Evolutionary conservation across 2,113 vertebrate genomes (phyloP).

Genomic region (Sylvietta virens): DNA sequence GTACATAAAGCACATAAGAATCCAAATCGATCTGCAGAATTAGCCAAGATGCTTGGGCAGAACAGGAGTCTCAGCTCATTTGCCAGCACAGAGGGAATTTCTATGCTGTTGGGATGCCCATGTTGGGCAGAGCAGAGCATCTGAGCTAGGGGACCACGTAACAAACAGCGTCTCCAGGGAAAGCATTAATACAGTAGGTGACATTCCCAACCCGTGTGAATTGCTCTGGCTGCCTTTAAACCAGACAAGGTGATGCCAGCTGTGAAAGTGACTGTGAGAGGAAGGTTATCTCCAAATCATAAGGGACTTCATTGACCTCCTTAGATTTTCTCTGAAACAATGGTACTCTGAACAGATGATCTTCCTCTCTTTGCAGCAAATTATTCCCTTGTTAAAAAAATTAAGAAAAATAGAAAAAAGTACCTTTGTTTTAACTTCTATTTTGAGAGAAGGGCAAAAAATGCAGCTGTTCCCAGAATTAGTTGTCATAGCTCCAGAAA

Average conservation of each 20-base stretch:
- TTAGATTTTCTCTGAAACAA: not conserved
- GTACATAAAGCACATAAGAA: not conserved
- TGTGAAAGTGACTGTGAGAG: not conserved
- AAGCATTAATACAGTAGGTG: not conserved
- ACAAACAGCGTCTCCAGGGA: not conserved
- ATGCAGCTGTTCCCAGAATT: not conserved
- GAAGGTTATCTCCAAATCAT: not conserved
- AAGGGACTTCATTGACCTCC: not conserved
- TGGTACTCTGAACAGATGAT: not conserved
- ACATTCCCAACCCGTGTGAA: not conserved
- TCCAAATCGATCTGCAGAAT: not conserved
- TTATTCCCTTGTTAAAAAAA: not conserved
- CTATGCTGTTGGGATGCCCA: not conserved
- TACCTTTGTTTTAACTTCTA: not conserved
- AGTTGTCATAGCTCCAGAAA: not conserved
- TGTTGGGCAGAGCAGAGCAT: not conserved
- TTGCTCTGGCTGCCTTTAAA: not conserved
- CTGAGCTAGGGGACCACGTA: not conserved
- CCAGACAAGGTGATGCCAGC: not conserved
- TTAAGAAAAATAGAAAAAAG: not conserved
- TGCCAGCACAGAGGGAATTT: not conserved
- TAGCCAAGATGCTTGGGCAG: not conserved
- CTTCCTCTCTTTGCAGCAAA: not conserved
- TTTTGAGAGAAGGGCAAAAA: not conserved
- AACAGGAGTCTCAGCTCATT: not conserved